Conservation (phyloP, 2,888 invertebrate genomes). For the Ditula angustiorana region DNA sequence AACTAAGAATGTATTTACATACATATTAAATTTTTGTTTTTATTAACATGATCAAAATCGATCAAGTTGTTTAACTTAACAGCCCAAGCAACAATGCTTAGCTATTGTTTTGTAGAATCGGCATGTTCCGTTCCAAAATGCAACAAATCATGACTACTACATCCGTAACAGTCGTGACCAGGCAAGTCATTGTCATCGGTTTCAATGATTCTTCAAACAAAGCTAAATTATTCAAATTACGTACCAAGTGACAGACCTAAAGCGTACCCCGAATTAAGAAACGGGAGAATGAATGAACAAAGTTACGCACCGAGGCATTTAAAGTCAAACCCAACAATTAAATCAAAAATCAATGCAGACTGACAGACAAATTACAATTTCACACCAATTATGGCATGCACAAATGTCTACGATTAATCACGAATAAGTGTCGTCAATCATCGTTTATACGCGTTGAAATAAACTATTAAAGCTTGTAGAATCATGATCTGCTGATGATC, state of each 20-base stretch:
- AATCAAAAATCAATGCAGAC: background rate
- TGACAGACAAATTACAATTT: background rate
- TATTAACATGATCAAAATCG: too few species aligned
- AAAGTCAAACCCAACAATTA: slow-evolving; percentile 5
- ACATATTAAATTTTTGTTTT: too few species aligned
- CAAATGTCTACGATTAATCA: slow-evolving; percentile 7
- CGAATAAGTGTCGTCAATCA: slow-evolving; percentile 17
- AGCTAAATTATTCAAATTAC: too few species aligned
- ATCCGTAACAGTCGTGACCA: background rate
- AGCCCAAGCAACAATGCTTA: too few species aligned
- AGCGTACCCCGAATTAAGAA: too few species aligned
- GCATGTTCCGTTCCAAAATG: too few species aligned
- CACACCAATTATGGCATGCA: slow-evolving; percentile 7
- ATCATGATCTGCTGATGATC: slow-evolving; percentile 10
- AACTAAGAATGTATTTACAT: too few species aligned
- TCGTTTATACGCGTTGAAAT: slow-evolving; percentile 14
- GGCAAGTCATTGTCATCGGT: background rate
- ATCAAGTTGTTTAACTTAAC: too few species aligned
- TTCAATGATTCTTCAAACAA: background rate
- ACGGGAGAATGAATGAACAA: too few species aligned
- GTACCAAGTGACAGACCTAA: too few species aligned
- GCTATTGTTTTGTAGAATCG: too few species aligned
- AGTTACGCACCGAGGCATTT: background rate
- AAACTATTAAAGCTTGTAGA: slow-evolving; percentile 1
- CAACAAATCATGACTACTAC: background rate